Evolutionary conservation across 2,797 vertebrate species (phyloP), one percentile per base, ranked within the genome.

Genomic region (Echiichthys vipera): DNA sequence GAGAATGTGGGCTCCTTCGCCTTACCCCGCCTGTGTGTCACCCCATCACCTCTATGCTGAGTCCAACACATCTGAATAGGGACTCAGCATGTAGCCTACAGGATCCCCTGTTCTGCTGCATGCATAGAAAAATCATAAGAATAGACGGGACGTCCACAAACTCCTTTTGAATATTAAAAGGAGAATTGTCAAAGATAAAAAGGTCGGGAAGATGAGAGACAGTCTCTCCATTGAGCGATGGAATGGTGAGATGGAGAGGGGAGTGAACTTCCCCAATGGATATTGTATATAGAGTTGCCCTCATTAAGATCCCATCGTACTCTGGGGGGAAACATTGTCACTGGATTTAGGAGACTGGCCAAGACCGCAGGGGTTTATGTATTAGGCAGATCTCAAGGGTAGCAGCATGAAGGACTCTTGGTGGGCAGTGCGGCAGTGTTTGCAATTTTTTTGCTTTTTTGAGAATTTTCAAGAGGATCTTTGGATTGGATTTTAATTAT

Each of bases 161-260:
- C 90, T 90, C 71, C 64, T 77, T 90, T 89, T 93, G 91, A 93
- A 92, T 93, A 85, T 91, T 87, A 86, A 93, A 90, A 85, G 68
- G 86, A 89, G 85, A 89, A 77, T 76, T 81, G 79, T 62, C 43
- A 34, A 50, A 39, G 32, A 76, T 65, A 64, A 79, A 84, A 84
- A 80, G 80, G 71, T 43, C 49, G 47, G 79, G 67, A 72, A 89
- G 81, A 92, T 85, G 83, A 88, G 77, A 91, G 84, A 88, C 82
- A 50, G 73, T 59, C 37, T 72, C 74, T 59, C 79, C 68, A 88
- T 88, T 88, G 80, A 88, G 79, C 18, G 29, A 9, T 61, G 78
- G 67, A 65, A 77, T 74, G 72, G 75, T 34, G 74, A 83, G 88
- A 85, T 80, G 63, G 73, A 46, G 73, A 80, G 76, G 77, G 82